Conservation (phyloP, 2,113 vertebrate genomes). For the Pristiophorus japonicus region DNA sequence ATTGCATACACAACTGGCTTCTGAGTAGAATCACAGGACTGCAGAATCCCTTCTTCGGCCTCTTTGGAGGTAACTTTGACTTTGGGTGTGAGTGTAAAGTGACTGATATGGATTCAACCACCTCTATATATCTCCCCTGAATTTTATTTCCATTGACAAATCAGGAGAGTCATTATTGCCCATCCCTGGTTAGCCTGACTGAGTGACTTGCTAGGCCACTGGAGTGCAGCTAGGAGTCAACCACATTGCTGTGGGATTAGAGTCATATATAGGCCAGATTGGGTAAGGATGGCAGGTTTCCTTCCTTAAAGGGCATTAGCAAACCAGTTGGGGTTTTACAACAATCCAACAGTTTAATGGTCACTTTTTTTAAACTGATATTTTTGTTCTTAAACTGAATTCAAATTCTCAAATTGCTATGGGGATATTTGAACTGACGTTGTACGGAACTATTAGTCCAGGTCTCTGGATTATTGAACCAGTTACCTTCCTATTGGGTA, state of each 20-base stretch:
- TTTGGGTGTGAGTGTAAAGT: background rate
- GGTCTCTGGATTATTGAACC: background rate
- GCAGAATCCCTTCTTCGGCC: background rate
- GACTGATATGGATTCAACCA: background rate
- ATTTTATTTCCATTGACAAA: background rate
- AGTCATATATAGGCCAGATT: too few species aligned
- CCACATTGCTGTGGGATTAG: background rate
- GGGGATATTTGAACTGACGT: background rate
- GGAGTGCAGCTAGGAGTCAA: background rate
- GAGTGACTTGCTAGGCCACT: too few species aligned
- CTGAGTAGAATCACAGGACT: too few species aligned
- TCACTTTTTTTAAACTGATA: too few species aligned
- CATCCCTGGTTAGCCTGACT: too few species aligned
- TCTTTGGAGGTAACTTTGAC: background rate
- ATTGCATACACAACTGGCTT: too few species aligned
- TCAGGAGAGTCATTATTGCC: background rate
- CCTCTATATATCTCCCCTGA: background rate
- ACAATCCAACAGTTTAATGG: too few species aligned
- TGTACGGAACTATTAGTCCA: background rate
- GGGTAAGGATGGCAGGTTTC: too few species aligned
- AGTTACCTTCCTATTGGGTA: background rate
- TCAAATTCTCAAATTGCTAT: background rate
- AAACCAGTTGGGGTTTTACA: too few species aligned
- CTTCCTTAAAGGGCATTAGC: too few species aligned
- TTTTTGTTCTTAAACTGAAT: background rate